Evolutionary conservation across 2,113 vertebrate species (phyloP).

Genomic region (Hippolais icterina): DNA sequence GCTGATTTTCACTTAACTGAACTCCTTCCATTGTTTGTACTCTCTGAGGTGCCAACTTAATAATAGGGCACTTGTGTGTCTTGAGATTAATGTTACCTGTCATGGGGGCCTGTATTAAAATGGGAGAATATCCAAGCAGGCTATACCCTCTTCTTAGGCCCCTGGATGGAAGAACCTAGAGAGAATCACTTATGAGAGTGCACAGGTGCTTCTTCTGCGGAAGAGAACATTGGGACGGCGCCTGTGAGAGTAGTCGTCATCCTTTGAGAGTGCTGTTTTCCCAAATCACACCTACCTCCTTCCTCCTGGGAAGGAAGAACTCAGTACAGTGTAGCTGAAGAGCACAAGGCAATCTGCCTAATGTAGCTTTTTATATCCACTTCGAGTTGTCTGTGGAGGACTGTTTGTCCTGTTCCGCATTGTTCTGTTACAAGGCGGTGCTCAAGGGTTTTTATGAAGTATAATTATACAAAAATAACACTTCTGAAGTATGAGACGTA

Average conservation of each 20-base stretch:
- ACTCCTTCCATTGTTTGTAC: background rate
- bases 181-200: background rate
- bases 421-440: background rate
- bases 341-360: background rate
- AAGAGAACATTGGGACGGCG: background rate
- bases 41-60: background rate
- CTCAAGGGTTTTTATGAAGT: background rate
- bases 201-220: background rate
- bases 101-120: background rate
- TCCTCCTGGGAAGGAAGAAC: background rate
- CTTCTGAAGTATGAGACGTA: background rate
- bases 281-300: background rate
- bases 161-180: background rate
- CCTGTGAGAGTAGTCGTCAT: background rate
- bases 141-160: background rate
- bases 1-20: background rate
- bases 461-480: background rate
- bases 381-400: background rate
- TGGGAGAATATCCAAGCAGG: background rate
- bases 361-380: background rate
- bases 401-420: background rate
- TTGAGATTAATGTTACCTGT: background rate
- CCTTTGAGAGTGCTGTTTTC: background rate
- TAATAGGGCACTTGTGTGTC: background rate
- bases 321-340: background rate